A percentile compares a stretch with the other conserved stretches of the same genome.
Evolutionary conservation across 2,888 invertebrate species (phyloP).

Genomic region (Oithona nana): DNA sequence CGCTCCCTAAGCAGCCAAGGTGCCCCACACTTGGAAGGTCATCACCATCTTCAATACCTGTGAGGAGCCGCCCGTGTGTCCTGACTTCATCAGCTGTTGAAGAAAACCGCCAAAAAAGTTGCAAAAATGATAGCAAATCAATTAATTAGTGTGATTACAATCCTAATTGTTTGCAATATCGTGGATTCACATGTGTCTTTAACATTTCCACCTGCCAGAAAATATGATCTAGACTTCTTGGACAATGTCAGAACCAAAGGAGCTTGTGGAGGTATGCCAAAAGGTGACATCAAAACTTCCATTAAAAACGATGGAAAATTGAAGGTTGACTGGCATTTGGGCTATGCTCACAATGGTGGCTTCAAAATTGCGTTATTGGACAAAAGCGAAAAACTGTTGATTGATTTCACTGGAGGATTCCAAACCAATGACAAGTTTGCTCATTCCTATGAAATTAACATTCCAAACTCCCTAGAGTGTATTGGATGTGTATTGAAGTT

Average conservation of each 20-base stretch:
- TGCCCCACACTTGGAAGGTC: too few species aligned
- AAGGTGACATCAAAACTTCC: background rate
- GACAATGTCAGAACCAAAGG: conserved; percentile 23
- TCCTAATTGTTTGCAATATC: background rate
- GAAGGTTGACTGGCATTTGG: conserved; percentile 80
- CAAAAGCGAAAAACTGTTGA: background rate
- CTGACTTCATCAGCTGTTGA: too few species aligned
- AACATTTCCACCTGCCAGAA: conserved; percentile 26
- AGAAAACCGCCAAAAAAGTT: too few species aligned
- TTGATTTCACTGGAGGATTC: background rate
- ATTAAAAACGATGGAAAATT: conserved; percentile 26
- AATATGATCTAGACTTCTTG: conserved; percentile 30
- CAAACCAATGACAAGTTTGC: background rate
- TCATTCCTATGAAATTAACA: background rate
- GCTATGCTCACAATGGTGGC: conserved; percentile 52
- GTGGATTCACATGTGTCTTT: conserved; percentile 20
- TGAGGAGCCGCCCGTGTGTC: too few species aligned
- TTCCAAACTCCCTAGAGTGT: conserved; percentile 52
- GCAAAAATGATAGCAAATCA: too few species aligned
- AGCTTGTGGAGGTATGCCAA: conserved; percentile 2
- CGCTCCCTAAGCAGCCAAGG: too few species aligned
- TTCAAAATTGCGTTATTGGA: background rate
- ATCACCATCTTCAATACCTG: too few species aligned
- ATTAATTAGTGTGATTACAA: too few species aligned
- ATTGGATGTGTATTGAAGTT: conserved; percentile 72